phyloP scores from a whole-genome alignment of 2,113 vertebrate genomes.

The Edolisoma coerulescens region DNA sequence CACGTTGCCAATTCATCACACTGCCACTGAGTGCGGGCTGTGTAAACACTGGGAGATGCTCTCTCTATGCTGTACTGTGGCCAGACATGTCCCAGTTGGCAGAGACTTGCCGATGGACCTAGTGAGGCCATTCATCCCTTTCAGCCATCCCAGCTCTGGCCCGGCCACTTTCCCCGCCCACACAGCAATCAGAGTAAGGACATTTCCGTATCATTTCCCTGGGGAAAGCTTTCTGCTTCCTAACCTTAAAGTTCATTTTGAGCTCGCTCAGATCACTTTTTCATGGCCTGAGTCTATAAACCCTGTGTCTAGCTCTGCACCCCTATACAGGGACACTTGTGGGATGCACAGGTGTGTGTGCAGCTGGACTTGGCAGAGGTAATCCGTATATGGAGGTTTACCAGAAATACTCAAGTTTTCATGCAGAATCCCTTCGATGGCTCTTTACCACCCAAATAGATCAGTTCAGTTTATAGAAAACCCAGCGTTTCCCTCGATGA shows the following conservation, averaged over 20 bases:
- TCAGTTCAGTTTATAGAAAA: background rate
- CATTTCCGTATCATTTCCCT: background rate
- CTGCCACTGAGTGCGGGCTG: background rate
- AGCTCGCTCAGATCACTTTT: background rate
- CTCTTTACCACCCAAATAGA: background rate
- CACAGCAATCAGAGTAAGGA: background rate
- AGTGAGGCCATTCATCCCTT: background rate
- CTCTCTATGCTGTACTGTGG: background rate
- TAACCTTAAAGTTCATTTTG: background rate
- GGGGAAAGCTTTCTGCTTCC: background rate
- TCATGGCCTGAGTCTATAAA: background rate
- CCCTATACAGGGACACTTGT: background rate
- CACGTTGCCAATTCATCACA: background rate
- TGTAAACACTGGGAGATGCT: background rate
- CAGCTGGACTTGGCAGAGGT: background rate
- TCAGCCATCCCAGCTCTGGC: background rate
- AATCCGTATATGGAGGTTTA: background rate
- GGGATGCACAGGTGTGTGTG: background rate
- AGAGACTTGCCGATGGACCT: background rate
- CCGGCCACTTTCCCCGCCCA: background rate
- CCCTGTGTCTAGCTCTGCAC: background rate
- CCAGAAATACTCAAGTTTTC: background rate
- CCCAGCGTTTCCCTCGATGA: background rate
- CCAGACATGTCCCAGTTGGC: background rate
- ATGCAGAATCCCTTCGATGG: background rate